phyloP scores from a whole-genome alignment of 2,888 invertebrate species.

The Leptopilina myrica region DNA sequence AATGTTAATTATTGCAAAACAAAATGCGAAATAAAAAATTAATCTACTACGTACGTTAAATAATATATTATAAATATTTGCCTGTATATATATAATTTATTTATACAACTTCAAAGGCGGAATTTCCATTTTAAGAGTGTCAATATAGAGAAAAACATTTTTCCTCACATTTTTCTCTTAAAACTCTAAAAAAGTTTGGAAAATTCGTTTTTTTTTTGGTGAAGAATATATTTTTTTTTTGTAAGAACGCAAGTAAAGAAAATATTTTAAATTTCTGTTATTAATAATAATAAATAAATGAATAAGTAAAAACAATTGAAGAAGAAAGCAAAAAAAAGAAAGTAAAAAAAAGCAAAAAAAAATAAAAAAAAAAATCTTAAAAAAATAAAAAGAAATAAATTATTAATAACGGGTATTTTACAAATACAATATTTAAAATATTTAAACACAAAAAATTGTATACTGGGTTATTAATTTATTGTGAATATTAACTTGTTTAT shows the following conservation, averaged over 20 bases:
- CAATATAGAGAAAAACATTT: not conserved
- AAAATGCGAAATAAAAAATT: not conserved
- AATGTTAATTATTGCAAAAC: not conserved
- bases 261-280: not conserved
- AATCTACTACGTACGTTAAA: not conserved
- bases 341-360: too few relatives aligned
- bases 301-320: too few relatives aligned
- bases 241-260: not conserved
- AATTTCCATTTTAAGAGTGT: not conserved
- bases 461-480: slow-evolving; percentile 24
- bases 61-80: not conserved
- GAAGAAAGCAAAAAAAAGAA: too few relatives aligned
- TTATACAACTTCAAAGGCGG: slow-evolving; percentile 18
- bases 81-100: slow-evolving; percentile 36
- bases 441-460: not conserved
- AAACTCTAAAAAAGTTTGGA: not conserved
- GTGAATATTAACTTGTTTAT: not conserved
- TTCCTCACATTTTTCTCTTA: not conserved
- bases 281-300: not conserved
- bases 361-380: too few relatives aligned
- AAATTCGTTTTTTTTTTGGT: not conserved
- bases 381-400: too few relatives aligned
- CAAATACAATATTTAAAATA: not conserved
- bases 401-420: not conserved
- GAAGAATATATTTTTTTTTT: not conserved